phyloP scores from a whole-genome alignment of 2,113 vertebrate genomes.

The Odocoileus virginianus region DNA sequence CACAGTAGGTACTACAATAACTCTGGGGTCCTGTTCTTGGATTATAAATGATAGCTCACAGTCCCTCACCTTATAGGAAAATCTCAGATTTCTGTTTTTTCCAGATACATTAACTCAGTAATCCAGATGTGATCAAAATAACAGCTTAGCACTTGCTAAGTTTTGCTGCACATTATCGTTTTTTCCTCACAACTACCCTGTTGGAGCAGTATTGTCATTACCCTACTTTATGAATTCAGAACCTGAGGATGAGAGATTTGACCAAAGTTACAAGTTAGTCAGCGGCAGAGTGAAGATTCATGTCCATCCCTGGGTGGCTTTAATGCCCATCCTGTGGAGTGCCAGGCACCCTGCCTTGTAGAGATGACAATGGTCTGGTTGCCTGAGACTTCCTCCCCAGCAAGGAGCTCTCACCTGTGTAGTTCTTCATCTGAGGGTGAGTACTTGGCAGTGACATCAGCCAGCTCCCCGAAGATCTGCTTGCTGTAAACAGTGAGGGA shows the following conservation, averaged over 20 bases:
- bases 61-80: neutral
- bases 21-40: neutral
- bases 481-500: slow-evolving; percentile 97
- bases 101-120: neutral
- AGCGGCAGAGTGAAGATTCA: neutral
- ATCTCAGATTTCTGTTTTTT: slow-evolving; percentile 29
- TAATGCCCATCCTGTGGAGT: neutral
- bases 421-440: slow-evolving; percentile 95
- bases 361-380: neutral
- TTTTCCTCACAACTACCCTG: neutral
- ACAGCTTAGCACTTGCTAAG: neutral
- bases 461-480: slow-evolving; percentile 96
- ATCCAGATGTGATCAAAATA: neutral
- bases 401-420: slow-evolving; percentile 87
- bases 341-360: neutral
- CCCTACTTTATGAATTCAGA: neutral
- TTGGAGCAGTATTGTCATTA: neutral
- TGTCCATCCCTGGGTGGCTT: neutral
- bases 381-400: neutral
- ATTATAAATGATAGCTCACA: neutral
- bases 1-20: neutral
- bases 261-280: neutral
- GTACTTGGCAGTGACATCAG: slow-evolving; percentile 95
- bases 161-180: neutral
- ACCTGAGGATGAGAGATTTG: neutral